phyloP scores from a whole-genome alignment of 2,888 invertebrate species.

The Limnephilus lunatus region DNA sequence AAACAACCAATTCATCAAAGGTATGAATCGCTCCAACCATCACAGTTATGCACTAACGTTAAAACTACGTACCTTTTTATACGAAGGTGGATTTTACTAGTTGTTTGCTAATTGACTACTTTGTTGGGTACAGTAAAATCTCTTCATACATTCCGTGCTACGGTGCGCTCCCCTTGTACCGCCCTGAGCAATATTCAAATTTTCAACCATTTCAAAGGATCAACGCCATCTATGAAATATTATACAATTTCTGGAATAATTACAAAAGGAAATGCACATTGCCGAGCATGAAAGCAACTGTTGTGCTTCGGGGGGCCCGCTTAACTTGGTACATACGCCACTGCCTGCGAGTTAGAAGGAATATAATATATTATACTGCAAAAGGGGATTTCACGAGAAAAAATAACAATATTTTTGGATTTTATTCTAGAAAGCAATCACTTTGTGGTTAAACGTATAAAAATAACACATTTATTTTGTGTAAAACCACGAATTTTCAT shows the following conservation, averaged over 20 bases:
- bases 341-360: not conserved
- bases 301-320: not conserved
- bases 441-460: too few relatives aligned
- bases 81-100: not conserved
- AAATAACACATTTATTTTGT: too few relatives aligned
- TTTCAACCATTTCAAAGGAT: slow-evolving; percentile 56
- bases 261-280: slow-evolving; percentile 48
- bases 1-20: not conserved
- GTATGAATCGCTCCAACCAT: not conserved
- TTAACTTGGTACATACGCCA: slow-evolving; percentile 15
- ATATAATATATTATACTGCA: not conserved
- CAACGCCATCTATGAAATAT: slow-evolving; percentile 56
- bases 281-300: slow-evolving; percentile 36
- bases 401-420: not conserved
- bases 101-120: not conserved
- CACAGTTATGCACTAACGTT: not conserved
- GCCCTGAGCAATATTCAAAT: slow-evolving; percentile 54
- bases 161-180: slow-evolving; percentile 41
- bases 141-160: slow-evolving; percentile 16
- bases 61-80: not conserved
- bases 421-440: too few relatives aligned
- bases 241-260: slow-evolving; percentile 48
- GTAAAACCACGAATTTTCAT: too few relatives aligned
- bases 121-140: slow-evolving; percentile 11
- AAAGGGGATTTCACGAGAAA: not conserved